Base-by-base conservation (phyloP, 1,140 invertebrate species). In the Hylaeus anthracinus region DNA sequence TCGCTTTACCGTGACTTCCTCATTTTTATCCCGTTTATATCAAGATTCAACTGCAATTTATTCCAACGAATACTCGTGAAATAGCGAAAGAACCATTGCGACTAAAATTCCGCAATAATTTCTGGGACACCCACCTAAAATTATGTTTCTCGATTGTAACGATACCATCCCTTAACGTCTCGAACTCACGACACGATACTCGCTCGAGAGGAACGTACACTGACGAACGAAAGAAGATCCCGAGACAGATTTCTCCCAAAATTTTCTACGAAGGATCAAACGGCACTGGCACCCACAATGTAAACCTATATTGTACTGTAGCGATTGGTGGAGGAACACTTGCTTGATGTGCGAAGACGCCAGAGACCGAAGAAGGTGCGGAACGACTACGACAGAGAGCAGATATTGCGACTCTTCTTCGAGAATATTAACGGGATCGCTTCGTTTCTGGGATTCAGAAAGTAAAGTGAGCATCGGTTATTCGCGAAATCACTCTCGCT, bases 371-470 rank as follows among this genome's bases (percentile, higher is more conserved):
- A 71, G 58, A 78, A 66, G 72, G 77, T 66, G 81, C 80, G 45
- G 76, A 75, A 79, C 63, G 61, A 79, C 75, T 85, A 88, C 79
- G 63, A 81, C 75, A 80, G 76, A 39, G 37, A 83, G 41, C 71
- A 81, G 65, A 79, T 75, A 71, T 86, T 82, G 61, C 83, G 78
- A 78, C 85, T 87, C 81, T 88, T 89, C 83, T 84, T 81, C 83
- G 84, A 88, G 56, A 89, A 78, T 82, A 79, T 89, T 87, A 86
- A 86, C 26, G 88, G 84, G 78, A 81, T 88, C 72, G 81, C 87
- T 72, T 79, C 88, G 45, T 90, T 85, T 85, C 83, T 90, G 78
- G 88, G 81, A 61, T 74, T 87, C 70, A 72, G 81, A 83, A 87
- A 89, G 55, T 89, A 89, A 86, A 74, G 37, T 61, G 64, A 69